Conservation (phyloP, 2,888 invertebrate species). For the Ichneumon xanthorius region DNA sequence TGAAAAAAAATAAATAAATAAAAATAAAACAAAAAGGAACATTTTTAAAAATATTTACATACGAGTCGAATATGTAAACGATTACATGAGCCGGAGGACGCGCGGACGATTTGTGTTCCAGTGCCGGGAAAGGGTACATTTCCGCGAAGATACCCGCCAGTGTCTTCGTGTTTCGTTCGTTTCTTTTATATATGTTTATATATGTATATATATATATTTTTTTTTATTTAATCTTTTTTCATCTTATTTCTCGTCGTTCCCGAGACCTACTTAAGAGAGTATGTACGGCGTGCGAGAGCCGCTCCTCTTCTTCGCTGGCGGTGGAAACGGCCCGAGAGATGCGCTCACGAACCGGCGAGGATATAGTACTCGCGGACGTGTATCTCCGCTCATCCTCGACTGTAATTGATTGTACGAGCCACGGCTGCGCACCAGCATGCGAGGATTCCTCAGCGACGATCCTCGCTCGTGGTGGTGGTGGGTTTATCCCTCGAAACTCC, state of each 20-base stretch:
- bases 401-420: constrained; percentile 72
- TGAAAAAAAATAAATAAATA: neutral
- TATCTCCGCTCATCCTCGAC: constrained; percentile 63
- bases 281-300: constrained; percentile 71
- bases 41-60: neutral
- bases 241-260: constrained; percentile 70
- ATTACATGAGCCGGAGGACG: neutral
- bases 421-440: constrained; percentile 54
- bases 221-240: constrained; percentile 35
- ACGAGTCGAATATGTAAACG: neutral
- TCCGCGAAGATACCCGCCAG: constrained; percentile 13
- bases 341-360: constrained; percentile 55
- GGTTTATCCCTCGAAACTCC: constrained; percentile 58
- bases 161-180: constrained; percentile 13
- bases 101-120: neutral
- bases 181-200: constrained; percentile 16
- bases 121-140: neutral
- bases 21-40: neutral
- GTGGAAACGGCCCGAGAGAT: constrained; percentile 62
- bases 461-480: constrained; percentile 16
- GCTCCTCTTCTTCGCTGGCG: constrained; percentile 68
- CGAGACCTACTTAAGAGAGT: constrained; percentile 76
- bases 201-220: neutral
- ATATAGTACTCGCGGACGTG: constrained; percentile 62
- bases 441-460: constrained; percentile 24